phyloP scores from a whole-genome alignment of 2,797 vertebrate species.

The Hapalemur alaotrensis region DNA sequence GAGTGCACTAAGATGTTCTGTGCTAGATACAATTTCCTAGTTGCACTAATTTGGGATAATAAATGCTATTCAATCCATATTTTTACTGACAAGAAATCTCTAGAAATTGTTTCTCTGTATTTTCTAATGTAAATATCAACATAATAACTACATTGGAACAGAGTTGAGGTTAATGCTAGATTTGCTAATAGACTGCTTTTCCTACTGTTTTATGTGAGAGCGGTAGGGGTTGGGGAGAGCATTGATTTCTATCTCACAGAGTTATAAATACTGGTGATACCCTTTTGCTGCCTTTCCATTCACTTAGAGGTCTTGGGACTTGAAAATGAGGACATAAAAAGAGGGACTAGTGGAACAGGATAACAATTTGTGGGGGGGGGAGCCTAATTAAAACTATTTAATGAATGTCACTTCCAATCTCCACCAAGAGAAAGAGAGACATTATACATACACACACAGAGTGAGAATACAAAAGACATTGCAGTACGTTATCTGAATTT shows the following conservation, averaged over 20 bases:
- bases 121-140: constrained; percentile 25
- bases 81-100: constrained; percentile 41
- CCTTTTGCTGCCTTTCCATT: not conserved
- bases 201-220: not conserved
- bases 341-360: not conserved
- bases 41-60: not conserved
- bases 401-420: constrained; percentile 5
- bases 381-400: constrained; percentile 15
- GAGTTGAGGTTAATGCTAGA: not conserved
- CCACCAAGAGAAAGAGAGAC: not conserved
- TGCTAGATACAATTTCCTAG: not conserved
- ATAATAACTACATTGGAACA: constrained; percentile 9
- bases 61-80: constrained; percentile 2
- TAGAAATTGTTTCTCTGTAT: constrained; percentile 16
- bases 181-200: constrained; percentile 19
- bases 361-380: not conserved
- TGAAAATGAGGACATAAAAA: constrained; percentile 3
- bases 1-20: not conserved
- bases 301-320: not conserved
- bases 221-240: not conserved
- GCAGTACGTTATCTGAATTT: not conserved
- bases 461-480: not conserved
- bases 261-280: not conserved
- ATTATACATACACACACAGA: not conserved
- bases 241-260: not conserved